Conservation (phyloP, 2,113 vertebrate species). For the Myotis lucifugus region DNA sequence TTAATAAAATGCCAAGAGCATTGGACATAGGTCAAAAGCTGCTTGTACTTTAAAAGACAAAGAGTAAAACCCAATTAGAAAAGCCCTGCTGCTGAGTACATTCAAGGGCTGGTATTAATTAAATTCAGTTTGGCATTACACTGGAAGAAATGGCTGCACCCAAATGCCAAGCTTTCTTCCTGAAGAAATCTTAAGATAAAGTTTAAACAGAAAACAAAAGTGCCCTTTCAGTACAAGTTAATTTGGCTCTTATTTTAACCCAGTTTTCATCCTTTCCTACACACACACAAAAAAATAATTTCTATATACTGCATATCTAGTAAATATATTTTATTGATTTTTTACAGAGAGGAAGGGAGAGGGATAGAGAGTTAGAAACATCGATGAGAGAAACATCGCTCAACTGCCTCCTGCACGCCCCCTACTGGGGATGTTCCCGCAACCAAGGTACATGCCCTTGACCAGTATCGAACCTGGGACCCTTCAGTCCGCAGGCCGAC, state of each 20-base stretch:
- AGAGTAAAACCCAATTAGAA: background rate
- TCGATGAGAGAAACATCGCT: too few relatives aligned
- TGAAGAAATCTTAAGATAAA: slow-evolving; percentile 31
- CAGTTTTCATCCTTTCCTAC: slow-evolving; percentile 28
- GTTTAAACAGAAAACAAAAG: background rate
- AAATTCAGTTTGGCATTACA: background rate
- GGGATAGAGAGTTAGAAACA: too few relatives aligned
- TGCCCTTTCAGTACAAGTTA: background rate
- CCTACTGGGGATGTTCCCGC: too few relatives aligned
- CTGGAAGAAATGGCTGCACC: background rate
- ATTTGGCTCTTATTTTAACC: slow-evolving; percentile 1
- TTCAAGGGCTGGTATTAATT: background rate
- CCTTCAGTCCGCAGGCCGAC: too few relatives aligned
- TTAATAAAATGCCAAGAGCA: slow-evolving; percentile 46
- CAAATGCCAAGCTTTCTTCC: slow-evolving; percentile 30
- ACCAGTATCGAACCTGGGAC: too few relatives aligned
- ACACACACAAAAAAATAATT: background rate
- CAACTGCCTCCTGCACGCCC: too few relatives aligned
- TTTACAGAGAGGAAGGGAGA: too few relatives aligned
- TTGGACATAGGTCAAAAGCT: background rate
- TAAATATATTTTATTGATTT: background rate
- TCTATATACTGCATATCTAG: background rate
- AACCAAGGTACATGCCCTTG: too few relatives aligned
- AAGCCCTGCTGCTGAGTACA: background rate
- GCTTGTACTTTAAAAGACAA: slow-evolving; percentile 38